Percentiles rank a stretch among this genome's conserved stretches.
phyloP scores from a whole-genome alignment of 2,888 invertebrate species.

The Parnassius orleans region DNA sequence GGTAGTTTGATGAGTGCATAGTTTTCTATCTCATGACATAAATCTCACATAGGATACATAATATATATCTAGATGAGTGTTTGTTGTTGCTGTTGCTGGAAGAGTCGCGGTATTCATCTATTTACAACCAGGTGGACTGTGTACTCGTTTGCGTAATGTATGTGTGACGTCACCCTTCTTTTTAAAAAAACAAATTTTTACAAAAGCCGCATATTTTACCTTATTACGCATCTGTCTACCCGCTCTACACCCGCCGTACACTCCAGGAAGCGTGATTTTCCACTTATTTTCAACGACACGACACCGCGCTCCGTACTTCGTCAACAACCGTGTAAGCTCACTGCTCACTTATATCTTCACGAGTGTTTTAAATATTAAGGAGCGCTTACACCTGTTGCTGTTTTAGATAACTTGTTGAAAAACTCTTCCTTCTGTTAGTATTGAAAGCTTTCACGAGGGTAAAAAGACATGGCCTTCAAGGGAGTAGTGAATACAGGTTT shows the following conservation, averaged over 20 bases:
- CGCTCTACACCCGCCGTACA: slow-evolving; percentile 8
- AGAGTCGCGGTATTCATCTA: neutral
- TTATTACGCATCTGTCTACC: neutral
- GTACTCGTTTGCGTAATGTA: no score
- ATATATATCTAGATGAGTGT: no score
- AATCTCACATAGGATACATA: no score
- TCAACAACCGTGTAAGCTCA: slow-evolving; percentile 4
- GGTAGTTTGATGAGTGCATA: no score
- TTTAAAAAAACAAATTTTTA: no score
- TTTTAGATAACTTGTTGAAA: no score
- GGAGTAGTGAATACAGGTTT: no score
- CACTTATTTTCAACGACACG: slow-evolving; percentile 36
- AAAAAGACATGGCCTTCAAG: no score
- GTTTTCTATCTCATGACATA: no score
- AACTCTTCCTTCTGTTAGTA: no score
- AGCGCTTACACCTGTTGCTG: slow-evolving; percentile 8
- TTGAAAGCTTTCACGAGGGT: no score
- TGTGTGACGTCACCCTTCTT: neutral
- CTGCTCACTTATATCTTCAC: slow-evolving; percentile 20
- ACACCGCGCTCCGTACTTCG: neutral
- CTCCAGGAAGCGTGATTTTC: slow-evolving; percentile 40
- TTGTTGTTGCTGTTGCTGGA: no score
- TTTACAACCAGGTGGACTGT: neutral
- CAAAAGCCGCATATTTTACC: neutral
- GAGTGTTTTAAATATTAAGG: slow-evolving; percentile 7